Percentiles rank a stretch among this genome's conserved stretches.
Conservation (phyloP, 2,888 invertebrate species). For the Eilema caniola region DNA sequence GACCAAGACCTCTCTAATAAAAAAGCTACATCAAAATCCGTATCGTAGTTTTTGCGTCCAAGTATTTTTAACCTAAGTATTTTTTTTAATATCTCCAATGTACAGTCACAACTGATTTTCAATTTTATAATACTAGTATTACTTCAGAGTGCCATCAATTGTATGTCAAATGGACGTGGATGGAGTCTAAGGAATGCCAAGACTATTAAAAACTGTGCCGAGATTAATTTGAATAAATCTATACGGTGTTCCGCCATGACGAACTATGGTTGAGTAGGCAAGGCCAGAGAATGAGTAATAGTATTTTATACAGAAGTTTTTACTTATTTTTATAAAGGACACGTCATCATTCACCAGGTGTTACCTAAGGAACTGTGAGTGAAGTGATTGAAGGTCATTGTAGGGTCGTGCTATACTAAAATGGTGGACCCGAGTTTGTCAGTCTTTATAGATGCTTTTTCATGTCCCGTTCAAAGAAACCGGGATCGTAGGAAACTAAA, state of each 20-base stretch:
- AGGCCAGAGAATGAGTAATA: neutral
- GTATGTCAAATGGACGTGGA: neutral
- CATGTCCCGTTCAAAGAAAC: too few species aligned
- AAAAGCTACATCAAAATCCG: too few species aligned
- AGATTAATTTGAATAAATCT: neutral
- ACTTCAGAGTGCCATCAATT: neutral
- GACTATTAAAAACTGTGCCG: neutral
- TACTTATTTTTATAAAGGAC: neutral
- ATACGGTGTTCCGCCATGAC: neutral
- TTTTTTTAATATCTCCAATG: too few species aligned
- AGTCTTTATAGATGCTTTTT: too few species aligned
- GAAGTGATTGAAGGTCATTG: neutral
- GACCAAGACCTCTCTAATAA: too few species aligned
- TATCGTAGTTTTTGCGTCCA: too few species aligned
- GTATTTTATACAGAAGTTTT: neutral
- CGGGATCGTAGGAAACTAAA: too few species aligned
- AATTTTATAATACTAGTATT: too few species aligned
- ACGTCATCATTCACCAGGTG: neutral
- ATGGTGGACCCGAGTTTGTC: too few species aligned
- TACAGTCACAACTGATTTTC: too few species aligned
- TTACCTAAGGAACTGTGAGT: neutral
- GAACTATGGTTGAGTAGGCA: neutral
- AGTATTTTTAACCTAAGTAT: too few species aligned
- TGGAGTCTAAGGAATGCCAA: neutral
- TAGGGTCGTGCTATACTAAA: neutral